A percentile compares a stretch with the other conserved stretches of the same genome.
Evolutionary conservation across 2,113 vertebrate species (phyloP).

Genomic region (Cinclus cinclus): DNA sequence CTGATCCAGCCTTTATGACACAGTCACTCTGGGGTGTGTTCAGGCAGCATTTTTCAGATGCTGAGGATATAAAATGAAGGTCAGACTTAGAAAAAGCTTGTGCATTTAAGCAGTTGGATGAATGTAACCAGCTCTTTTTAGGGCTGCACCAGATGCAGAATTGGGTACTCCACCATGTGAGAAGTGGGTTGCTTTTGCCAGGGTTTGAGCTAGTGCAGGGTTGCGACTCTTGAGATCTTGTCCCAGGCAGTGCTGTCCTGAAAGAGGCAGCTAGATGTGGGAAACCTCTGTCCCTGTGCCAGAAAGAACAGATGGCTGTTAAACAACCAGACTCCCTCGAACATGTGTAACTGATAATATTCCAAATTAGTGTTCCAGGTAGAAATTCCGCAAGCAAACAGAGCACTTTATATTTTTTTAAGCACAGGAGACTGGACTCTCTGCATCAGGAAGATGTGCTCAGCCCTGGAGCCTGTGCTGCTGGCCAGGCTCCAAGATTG

Average conservation of each 20-base stretch:
- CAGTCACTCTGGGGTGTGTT: neutral
- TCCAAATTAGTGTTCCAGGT: neutral
- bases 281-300: neutral
- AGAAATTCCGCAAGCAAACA: neutral
- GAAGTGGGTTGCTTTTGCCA: neutral
- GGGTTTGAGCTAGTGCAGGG: neutral
- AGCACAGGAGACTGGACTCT: neutral
- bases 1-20: neutral
- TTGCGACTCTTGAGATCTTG: neutral
- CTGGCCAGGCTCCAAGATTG: neutral
- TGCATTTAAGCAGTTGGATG: neutral
- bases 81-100: neutral
- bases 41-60: neutral
- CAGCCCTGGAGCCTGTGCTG: neutral
- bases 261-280: neutral
- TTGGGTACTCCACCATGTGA: rapidly evolving
- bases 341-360: neutral
- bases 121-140: neutral
- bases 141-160: neutral
- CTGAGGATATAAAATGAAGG: neutral
- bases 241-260: neutral
- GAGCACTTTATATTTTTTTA: neutral
- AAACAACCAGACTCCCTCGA: neutral
- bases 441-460: neutral
- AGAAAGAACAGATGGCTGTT: neutral